Evolutionary conservation across 2,113 vertebrate genomes (phyloP).

Genomic region (Psettodes erumei): DNA sequence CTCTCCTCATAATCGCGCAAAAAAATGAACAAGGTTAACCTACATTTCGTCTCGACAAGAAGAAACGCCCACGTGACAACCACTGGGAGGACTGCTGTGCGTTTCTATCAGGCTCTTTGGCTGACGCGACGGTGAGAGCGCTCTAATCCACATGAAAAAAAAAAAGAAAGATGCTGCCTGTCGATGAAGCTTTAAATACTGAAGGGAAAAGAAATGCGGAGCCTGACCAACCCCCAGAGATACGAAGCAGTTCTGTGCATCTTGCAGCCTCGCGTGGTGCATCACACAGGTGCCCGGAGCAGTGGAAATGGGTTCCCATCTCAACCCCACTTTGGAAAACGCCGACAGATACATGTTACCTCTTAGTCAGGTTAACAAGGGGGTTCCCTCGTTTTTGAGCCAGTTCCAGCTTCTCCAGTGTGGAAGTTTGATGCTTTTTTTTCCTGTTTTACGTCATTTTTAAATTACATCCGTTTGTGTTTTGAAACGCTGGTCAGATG

Average conservation of each 20-base stretch:
- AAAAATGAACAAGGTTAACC: conserved; percentile 49
- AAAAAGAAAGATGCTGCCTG: background rate
- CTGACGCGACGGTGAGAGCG: background rate
- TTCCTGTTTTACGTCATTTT: background rate
- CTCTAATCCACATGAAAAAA: conserved; percentile 22
- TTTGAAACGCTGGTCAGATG: background rate
- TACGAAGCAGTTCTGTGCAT: background rate
- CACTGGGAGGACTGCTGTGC: background rate
- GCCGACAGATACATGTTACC: background rate
- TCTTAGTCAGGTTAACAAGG: background rate
- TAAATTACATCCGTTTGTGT: background rate
- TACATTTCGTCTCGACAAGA: conserved; percentile 43
- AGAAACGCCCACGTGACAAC: conserved; percentile 49
- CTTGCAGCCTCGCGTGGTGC: background rate
- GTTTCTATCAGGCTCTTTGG: background rate
- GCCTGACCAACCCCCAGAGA: conserved; percentile 19
- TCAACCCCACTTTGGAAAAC: background rate
- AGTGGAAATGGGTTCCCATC: background rate
- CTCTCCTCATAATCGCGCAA: background rate
- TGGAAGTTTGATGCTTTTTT: background rate
- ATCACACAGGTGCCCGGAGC: conserved; percentile 21
- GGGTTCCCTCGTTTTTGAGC: background rate
- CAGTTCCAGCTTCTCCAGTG: background rate
- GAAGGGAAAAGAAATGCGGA: background rate
- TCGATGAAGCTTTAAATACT: conserved; percentile 3